Conservation (phyloP, 2,888 invertebrate genomes). For the Vanessa cardui region DNA sequence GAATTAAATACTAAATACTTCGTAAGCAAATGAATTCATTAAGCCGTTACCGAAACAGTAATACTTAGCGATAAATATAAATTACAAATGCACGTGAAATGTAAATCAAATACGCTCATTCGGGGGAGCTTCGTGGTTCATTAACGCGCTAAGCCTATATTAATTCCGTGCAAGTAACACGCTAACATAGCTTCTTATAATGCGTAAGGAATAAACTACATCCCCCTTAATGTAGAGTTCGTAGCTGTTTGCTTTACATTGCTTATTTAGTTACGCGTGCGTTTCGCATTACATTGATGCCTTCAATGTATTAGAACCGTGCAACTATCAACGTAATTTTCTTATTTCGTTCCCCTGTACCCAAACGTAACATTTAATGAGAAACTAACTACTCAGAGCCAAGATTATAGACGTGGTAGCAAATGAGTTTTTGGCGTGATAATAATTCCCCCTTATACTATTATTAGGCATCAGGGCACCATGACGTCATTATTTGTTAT, state of each 20-base stretch:
- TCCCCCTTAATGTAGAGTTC: neutral
- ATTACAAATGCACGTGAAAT: conserved; percentile 32
- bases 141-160: conserved; percentile 57
- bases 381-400: conserved; percentile 69
- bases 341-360: conserved; percentile 38
- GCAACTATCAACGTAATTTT: neutral
- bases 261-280: neutral
- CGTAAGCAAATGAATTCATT: conserved; percentile 20
- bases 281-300: conserved; percentile 10
- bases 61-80: conserved; percentile 27
- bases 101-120: conserved; percentile 48
- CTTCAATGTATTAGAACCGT: conserved; percentile 25
- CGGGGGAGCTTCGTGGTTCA: conserved; percentile 49
- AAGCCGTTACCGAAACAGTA: conserved; percentile 13
- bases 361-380: conserved; percentile 52
- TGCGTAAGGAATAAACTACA: conserved; percentile 25
- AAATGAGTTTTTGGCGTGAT: conserved; percentile 78
- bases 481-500: conserved; percentile 19
- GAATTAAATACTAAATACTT: conserved; percentile 9
- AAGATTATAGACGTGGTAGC: conserved; percentile 64
- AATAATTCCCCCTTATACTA: conserved; percentile 57
- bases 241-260: conserved; percentile 21
- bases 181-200: conserved; percentile 49
- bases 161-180: conserved; percentile 57
- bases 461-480: conserved; percentile 36